phyloP scores from a whole-genome alignment of 2,888 invertebrate genomes.

The Steromphala cineraria region DNA sequence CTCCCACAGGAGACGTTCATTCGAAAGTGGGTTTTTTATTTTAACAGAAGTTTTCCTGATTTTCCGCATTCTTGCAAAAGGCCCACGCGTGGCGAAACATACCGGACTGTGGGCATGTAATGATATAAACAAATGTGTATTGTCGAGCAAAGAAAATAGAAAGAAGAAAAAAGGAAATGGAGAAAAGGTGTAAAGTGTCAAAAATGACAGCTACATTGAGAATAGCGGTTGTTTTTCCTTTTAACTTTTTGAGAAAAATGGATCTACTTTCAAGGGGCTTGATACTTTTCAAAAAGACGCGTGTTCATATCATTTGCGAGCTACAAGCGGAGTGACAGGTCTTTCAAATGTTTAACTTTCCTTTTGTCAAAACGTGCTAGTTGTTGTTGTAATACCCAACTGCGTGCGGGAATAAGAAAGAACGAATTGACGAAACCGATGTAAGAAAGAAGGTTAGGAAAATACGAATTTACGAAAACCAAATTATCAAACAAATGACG shows the following conservation, averaged over 20 bases:
- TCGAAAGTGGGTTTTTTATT: background rate
- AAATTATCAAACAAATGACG: no score
- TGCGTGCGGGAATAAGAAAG: no score
- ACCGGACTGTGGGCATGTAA: background rate
- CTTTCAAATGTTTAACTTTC: conserved; percentile 5
- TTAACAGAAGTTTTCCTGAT: background rate
- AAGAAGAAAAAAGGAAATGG: conserved; percentile 5
- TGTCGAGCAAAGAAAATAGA: background rate
- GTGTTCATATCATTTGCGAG: background rate
- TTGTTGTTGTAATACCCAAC: no score
- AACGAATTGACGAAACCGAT: no score
- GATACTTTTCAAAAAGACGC: background rate
- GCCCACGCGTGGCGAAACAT: background rate
- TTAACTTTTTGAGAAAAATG: background rate
- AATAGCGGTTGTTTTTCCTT: background rate
- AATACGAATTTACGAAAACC: no score
- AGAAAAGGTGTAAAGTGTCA: conserved; percentile 8
- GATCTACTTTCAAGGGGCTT: background rate
- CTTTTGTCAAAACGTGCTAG: background rate
- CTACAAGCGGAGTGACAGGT: background rate
- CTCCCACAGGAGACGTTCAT: background rate
- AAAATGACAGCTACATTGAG: conserved; percentile 1
- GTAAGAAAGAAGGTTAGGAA: no score
- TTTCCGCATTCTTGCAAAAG: background rate
- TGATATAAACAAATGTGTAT: background rate